Evolutionary conservation across 2,797 vertebrate genomes (phyloP).

Genomic region (Naso thynnoides): DNA sequence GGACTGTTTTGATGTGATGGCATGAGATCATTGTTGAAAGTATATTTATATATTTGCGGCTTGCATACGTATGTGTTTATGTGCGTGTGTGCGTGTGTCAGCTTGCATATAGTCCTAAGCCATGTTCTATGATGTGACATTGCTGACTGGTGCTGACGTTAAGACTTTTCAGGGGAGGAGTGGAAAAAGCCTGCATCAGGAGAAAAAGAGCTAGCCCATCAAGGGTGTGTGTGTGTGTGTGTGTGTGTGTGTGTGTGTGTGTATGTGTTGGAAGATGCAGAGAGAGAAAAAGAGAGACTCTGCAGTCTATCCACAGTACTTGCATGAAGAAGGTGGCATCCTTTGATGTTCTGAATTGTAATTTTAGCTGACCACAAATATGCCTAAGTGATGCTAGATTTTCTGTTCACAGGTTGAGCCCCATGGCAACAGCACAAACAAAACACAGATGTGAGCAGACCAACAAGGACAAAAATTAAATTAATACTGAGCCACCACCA

Average conservation of each 20-base stretch:
- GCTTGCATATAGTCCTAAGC: constrained; percentile 74
- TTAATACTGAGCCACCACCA: constrained; percentile 54
- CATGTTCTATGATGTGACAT: constrained; percentile 83
- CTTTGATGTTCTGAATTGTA: constrained; percentile 61
- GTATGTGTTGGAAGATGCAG: constrained; percentile 25
- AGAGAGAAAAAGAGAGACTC: constrained; percentile 47
- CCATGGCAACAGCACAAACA: constrained; percentile 50
- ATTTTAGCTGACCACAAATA: constrained; percentile 72
- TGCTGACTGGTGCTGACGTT: constrained; percentile 85
- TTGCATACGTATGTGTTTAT: background rate
- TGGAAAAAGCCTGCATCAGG: constrained; percentile 79
- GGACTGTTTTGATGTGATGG: constrained; percentile 50
- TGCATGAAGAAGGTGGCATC: constrained; percentile 47
- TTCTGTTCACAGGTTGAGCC: constrained; percentile 29
- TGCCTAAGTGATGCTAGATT: constrained; percentile 41
- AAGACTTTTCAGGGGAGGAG: constrained; percentile 75
- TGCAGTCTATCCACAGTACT: constrained; percentile 66
- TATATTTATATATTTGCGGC: constrained; percentile 60
- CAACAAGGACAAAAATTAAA: constrained; percentile 44
- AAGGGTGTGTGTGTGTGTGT: constrained; percentile 51
- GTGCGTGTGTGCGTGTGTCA: constrained; percentile 61
- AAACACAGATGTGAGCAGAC: constrained; percentile 52
- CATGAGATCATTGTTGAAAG: constrained; percentile 63
- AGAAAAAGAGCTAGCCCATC: constrained; percentile 80
- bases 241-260: constrained; percentile 36